Evolutionary conservation across 2,888 invertebrate species (phyloP).

Genomic region (Agrotis segetum): DNA sequence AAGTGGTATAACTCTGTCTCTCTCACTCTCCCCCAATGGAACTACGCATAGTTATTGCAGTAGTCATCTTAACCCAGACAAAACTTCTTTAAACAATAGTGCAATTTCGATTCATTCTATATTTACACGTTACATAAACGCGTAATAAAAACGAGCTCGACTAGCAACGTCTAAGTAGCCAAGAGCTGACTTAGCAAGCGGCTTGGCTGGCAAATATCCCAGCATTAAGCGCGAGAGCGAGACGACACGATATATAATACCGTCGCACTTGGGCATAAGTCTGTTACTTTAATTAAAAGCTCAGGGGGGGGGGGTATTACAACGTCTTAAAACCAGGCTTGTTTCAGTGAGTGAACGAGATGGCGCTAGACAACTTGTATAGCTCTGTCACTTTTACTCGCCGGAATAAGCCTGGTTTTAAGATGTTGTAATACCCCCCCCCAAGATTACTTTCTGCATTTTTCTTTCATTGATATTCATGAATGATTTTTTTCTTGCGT

Average conservation of each 20-base stretch:
- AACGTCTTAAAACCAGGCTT: too few species aligned
- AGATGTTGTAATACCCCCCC: too few species aligned
- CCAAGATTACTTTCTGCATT: too few species aligned
- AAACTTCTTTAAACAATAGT: slow-evolving; percentile 8
- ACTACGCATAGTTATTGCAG: neutral
- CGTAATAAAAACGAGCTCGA: slow-evolving; percentile 20
- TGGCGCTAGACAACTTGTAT: too few species aligned
- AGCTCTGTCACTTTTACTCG: too few species aligned
- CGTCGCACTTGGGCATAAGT: neutral
- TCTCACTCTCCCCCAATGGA: too few species aligned
- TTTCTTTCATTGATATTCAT: too few species aligned
- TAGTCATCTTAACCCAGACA: slow-evolving; percentile 17
- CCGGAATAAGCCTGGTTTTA: too few species aligned
- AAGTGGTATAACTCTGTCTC: too few species aligned
- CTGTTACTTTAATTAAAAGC: neutral
- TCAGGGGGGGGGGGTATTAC: too few species aligned
- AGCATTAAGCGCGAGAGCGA: neutral
- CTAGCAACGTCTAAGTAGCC: slow-evolving; percentile 17
- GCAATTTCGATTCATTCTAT: slow-evolving; percentile 15
- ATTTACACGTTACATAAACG: slow-evolving; percentile 7
- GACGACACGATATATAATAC: neutral
- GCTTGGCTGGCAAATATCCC: neutral
- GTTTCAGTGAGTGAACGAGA: too few species aligned
- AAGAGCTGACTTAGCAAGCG: neutral
- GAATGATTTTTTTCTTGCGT: too few species aligned